Evolutionary conservation across 2,888 invertebrate genomes (phyloP), one percentile per base, ranked within the genome.

Genomic region (Cheilosia grossa): DNA sequence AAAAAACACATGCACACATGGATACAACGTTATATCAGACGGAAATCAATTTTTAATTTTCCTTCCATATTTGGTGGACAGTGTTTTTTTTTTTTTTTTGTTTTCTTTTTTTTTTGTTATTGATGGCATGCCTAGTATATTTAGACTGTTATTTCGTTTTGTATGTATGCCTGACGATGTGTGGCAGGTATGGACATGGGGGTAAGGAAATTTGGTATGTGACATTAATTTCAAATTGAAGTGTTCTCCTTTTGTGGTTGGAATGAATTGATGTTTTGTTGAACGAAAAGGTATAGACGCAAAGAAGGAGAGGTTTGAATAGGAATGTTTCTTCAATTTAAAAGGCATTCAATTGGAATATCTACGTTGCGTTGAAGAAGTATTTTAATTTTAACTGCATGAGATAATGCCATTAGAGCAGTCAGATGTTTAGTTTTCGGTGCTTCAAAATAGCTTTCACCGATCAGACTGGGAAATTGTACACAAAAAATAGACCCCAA

Each of bases 201-300:
- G 44, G 64, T 44, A 79, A 72, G 78, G 72, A 64, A 79, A 58
- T 51, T 64, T 58, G 30, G 70, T 79, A 79, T 79, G 78, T 79
- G 78, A 72, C 78, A 79, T 53, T 79, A 63, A 79, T 79, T 79
- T 79, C 47, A 78, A 79, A 79, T 72, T 64, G 72, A 72, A 58
- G 63, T 64, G 33, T 33, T 44, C 78, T 79, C 78, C 78, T 64
- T 79, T 51, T 64, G 42, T 54, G 58, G 70, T n/a, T 44, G 33
- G 51, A 51, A 56, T 70, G 54, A 69, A 30, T 61, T 53, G 30
- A 54, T 73, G 63, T 63, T 54, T 63, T 74, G 47, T 42, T 56
- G 15, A 27, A 13, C 10, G 40, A 27, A 17, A 19, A 40, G 51
- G 44, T 33, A n/a, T n/a, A 24, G 24, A 27, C 27, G 69, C 37